A percentile compares a stretch with the other conserved stretches of the same genome.
Conservation (phyloP, 1,140 invertebrate genomes). For the Fopius arisanus region DNA sequence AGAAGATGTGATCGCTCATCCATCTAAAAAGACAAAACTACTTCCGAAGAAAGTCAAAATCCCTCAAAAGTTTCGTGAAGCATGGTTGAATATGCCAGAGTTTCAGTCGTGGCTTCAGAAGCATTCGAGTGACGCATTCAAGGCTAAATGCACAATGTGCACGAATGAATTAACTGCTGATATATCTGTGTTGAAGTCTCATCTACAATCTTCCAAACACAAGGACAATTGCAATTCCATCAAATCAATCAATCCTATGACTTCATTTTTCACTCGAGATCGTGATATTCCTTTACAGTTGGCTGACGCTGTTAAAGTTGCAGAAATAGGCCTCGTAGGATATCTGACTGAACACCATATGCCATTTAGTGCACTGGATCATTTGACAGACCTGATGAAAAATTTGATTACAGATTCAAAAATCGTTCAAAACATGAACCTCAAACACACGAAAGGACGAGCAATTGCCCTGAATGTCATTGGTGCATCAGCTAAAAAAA, state of each 20-base stretch:
- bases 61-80: too few species aligned
- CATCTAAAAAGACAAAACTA: not conserved
- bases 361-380: slow-evolving; percentile 20
- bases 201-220: too few species aligned
- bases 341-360: slow-evolving; percentile 29
- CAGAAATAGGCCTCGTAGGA: slow-evolving; percentile 19
- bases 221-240: too few species aligned
- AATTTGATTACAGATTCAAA: slow-evolving; percentile 26
- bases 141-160: too few species aligned
- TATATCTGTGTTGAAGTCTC: too few species aligned
- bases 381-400: slow-evolving; percentile 19
- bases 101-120: too few species aligned
- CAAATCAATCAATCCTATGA: too few species aligned
- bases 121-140: too few species aligned
- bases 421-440: slow-evolving; percentile 20
- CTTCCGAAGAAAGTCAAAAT: not conserved
- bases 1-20: not conserved
- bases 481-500: slow-evolving; percentile 32
- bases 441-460: slow-evolving; percentile 30
- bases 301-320: not conserved
- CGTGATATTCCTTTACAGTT: not conserved
- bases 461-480: slow-evolving; percentile 40
- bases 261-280: too few species aligned
- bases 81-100: too few species aligned
- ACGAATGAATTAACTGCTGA: too few species aligned